A percentile compares a stretch with the other conserved stretches of the same genome.
Conservation (phyloP, 1,140 invertebrate genomes). For the Melanaphis sacchari region DNA sequence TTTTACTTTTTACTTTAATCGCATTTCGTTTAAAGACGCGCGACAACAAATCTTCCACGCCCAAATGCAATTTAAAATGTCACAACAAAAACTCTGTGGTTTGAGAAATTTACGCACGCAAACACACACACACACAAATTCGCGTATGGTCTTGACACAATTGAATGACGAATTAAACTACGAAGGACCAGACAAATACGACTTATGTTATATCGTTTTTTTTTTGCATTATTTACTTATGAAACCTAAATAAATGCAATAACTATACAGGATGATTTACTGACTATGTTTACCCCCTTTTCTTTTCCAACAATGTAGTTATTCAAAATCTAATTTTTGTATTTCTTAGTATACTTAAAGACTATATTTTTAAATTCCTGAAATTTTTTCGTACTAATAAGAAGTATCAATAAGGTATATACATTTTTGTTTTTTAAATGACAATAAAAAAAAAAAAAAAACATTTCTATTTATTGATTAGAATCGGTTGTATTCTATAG, state of each 20-base stretch:
- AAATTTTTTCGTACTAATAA: too few species aligned
- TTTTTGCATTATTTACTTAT: neutral
- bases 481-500: too few species aligned
- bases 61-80: slow-evolving; percentile 17
- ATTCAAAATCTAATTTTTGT: too few species aligned
- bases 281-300: too few species aligned
- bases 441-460: too few species aligned
- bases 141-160: neutral
- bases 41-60: neutral
- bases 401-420: too few species aligned
- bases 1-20: slow-evolving; percentile 27
- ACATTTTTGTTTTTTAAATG: too few species aligned
- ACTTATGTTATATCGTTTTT: neutral
- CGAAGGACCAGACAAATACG: neutral
- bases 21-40: neutral
- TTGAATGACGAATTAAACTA: neutral
- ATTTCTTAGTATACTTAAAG: too few species aligned
- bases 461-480: too few species aligned
- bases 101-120: neutral
- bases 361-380: too few species aligned
- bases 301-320: too few species aligned
- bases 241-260: neutral
- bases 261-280: neutral
- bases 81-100: neutral
- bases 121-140: neutral